Conservation (phyloP, 2,113 vertebrate species). For the Periophthalmus modestus region DNA sequence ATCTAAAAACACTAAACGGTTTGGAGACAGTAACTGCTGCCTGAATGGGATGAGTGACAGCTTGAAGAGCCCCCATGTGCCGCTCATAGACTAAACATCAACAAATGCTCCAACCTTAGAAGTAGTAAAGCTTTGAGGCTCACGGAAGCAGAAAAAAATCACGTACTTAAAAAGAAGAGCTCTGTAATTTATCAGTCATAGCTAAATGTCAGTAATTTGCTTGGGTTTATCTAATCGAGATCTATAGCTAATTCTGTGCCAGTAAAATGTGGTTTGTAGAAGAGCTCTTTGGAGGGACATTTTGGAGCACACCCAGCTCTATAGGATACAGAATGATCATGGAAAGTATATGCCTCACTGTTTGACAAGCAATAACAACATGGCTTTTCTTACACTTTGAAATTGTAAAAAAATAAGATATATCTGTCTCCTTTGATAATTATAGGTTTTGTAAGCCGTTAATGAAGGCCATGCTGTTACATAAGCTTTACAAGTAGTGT, state of each 20-base stretch:
- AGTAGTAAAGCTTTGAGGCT: background rate
- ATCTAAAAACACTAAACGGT: background rate
- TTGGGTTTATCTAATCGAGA: too few species aligned
- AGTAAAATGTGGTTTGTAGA: too few species aligned
- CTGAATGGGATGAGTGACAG: background rate
- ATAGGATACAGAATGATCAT: background rate
- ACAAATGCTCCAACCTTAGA: background rate
- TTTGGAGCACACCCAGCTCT: too few species aligned
- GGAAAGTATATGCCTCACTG: background rate
- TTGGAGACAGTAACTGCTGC: background rate
- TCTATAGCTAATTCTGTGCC: too few species aligned
- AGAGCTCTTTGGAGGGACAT: too few species aligned
- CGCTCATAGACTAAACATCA: background rate
- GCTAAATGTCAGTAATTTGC: too few species aligned
- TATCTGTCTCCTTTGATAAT: too few species aligned
- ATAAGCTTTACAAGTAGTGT: background rate
- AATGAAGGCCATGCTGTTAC: too few species aligned
- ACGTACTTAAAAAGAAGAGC: background rate
- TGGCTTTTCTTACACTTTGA: too few species aligned
- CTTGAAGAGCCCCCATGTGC: background rate
- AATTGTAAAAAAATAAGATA: too few species aligned
- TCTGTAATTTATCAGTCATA: too few species aligned
- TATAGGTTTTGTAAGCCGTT: too few species aligned
- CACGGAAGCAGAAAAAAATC: background rate
- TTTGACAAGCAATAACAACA: background rate